These are phyloP conservation scores for Mus spicilegus DNA, from an alignment of 2,113 vertebrate genomes.

Conservation along the genomic window DNA sequence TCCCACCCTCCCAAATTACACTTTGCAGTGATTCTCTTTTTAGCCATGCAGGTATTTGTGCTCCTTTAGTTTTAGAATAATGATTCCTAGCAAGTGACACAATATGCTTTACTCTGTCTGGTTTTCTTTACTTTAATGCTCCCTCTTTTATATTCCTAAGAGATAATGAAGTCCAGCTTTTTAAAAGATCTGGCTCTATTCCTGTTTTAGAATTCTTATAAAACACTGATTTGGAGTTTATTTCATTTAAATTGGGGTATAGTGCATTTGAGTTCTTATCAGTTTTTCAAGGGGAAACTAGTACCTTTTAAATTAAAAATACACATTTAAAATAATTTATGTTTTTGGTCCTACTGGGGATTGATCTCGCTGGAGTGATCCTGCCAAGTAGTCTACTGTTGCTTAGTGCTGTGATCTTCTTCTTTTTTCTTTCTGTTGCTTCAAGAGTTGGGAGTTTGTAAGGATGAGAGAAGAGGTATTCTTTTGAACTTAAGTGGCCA, in stretches of 20 bases:
- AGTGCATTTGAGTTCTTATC: background rate
- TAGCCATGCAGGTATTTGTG: conserved; percentile 16
- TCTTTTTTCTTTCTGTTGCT: background rate
- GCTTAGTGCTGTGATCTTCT: too few species aligned
- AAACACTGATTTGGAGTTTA: background rate
- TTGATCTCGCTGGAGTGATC: background rate
- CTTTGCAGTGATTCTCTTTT: conserved; percentile 44
- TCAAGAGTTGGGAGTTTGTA: background rate
- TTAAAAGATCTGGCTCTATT: background rate
- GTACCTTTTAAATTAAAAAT: background rate
- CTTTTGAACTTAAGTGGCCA: conserved; percentile 46
- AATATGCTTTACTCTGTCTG: conserved; percentile 31
- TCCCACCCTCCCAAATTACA: background rate
- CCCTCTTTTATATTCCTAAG: conserved; percentile 56
- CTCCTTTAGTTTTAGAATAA: conserved; percentile 35
- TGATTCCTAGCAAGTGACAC: conserved; percentile 12
- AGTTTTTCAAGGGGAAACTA: background rate
- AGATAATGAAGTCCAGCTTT: conserved; percentile 33
- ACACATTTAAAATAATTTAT: background rate
- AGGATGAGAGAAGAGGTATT: background rate
- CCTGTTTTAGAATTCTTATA: conserved; percentile 33
- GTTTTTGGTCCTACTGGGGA: background rate
- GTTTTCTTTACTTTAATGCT: conserved; percentile 46
- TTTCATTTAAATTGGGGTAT: background rate
- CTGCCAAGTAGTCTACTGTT: background rate